A percentile compares a stretch with the other conserved stretches of the same genome.
Conservation (phyloP, 2,888 invertebrate genomes). For the Beris morrisii region DNA sequence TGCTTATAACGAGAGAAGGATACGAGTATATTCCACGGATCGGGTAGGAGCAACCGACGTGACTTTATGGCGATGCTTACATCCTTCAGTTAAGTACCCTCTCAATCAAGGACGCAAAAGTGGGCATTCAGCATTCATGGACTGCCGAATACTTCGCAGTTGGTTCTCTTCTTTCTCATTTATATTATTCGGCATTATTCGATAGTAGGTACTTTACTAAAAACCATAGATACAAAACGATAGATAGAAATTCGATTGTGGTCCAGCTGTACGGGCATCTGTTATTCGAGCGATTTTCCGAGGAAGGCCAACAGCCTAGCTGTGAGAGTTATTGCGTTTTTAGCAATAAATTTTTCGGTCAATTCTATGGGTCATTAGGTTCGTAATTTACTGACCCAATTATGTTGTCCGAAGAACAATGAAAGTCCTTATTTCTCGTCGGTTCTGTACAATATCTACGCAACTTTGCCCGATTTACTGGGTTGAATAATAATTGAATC, state of each 20-base stretch:
- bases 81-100: constrained; percentile 15
- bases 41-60: background rate
- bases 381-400: constrained; percentile 30
- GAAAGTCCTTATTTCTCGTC: background rate
- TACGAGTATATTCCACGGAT: too few species aligned
- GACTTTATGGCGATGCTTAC: background rate
- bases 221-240: too few species aligned
- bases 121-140: constrained; percentile 17
- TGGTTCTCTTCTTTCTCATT: constrained; percentile 3
- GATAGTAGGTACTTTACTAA: too few species aligned
- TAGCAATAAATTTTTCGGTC: constrained; percentile 25
- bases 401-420: constrained; percentile 9
- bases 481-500: constrained; percentile 30
- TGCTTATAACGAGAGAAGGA: too few species aligned
- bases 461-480: constrained; percentile 21
- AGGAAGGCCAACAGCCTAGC: background rate
- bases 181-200: too few species aligned
- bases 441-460: background rate
- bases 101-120: constrained; percentile 10
- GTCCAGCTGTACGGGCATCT: background rate
- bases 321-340: constrained; percentile 21
- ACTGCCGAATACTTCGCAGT: constrained; percentile 2
- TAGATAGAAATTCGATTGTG: too few species aligned
- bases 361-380: constrained; percentile 31
- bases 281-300: background rate